Percentiles rank a stretch among this genome's conserved stretches.
Conservation (phyloP, 2,888 invertebrate species). For the Scaptodrosophila latifasciaeformis region DNA sequence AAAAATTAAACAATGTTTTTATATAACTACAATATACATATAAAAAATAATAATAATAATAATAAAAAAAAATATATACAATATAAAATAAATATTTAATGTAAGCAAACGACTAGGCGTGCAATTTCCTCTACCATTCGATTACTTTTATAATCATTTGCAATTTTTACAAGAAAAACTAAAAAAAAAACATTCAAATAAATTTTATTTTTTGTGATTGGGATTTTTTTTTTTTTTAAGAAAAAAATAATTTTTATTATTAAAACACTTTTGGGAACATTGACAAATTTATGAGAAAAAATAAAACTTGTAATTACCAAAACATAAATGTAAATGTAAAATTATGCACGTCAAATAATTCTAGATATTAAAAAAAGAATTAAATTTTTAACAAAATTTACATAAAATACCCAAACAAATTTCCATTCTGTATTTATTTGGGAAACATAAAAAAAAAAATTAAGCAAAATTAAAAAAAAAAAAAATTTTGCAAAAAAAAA, state of each 20-base stretch:
- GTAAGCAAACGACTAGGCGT: neutral
- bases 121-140: constrained; percentile 4
- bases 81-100: neutral
- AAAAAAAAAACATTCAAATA: too few species aligned
- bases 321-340: constrained; percentile 56
- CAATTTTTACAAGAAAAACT: too few species aligned
- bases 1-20: constrained; percentile 55
- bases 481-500: neutral
- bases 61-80: constrained; percentile 16
- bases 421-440: too few species aligned
- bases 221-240: constrained; percentile 1
- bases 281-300: constrained; percentile 46
- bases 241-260: constrained; percentile 40
- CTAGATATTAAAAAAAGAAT: constrained; percentile 65
- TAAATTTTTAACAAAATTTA: constrained; percentile 35
- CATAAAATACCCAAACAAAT: constrained; percentile 4
- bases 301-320: too few species aligned
- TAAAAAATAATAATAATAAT: constrained; percentile 13
- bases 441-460: too few species aligned
- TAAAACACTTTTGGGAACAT: constrained; percentile 62
- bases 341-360: constrained; percentile 67
- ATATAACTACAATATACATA: constrained; percentile 13
- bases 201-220: constrained; percentile 10
- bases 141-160: too few species aligned
- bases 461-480: too few species aligned